Evolutionary conservation across 2,113 vertebrate genomes (phyloP).

Genomic region (Takifugu bimaculatus): DNA sequence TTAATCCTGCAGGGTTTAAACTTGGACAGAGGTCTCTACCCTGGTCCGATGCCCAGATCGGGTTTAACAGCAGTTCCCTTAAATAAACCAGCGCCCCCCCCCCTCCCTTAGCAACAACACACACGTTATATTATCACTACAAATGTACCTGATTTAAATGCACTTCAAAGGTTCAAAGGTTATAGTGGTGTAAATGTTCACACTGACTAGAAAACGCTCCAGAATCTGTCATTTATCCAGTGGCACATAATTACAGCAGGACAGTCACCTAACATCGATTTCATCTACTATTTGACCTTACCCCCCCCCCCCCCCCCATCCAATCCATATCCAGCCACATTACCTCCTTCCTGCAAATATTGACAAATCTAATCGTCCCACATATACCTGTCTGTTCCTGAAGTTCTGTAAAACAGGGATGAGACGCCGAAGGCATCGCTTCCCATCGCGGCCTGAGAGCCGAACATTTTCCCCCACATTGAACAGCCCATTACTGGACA

Average conservation of each 20-base stretch:
- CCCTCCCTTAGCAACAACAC: too few relatives aligned
- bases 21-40: conserved; percentile 21
- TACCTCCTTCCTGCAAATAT: conserved; percentile 18
- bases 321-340: not conserved
- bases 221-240: too few relatives aligned
- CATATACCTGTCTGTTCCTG: too few relatives aligned
- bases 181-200: too few relatives aligned
- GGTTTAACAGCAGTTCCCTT: conserved; percentile 25
- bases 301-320: not conserved
- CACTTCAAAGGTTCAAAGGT: too few relatives aligned
- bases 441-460: conserved; percentile 21
- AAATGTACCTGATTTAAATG: too few relatives aligned
- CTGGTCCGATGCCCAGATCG: conserved; percentile 7
- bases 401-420: not conserved
- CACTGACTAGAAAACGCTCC: too few relatives aligned
- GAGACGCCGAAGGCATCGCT: conserved; percentile 10
- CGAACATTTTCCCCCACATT: conserved; percentile 45
- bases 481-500: conserved; percentile 65
- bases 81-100: not conserved
- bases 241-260: conserved; percentile 7
- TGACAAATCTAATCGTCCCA: not conserved
- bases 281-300: conserved; percentile 18
- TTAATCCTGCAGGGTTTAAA: conserved; percentile 27
- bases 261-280: conserved; percentile 24
- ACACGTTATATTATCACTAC: too few relatives aligned